These are phyloP conservation scores for Entelurus aequoreus DNA, from an alignment of 2,113 vertebrate species.

Conservation along the genomic window DNA sequence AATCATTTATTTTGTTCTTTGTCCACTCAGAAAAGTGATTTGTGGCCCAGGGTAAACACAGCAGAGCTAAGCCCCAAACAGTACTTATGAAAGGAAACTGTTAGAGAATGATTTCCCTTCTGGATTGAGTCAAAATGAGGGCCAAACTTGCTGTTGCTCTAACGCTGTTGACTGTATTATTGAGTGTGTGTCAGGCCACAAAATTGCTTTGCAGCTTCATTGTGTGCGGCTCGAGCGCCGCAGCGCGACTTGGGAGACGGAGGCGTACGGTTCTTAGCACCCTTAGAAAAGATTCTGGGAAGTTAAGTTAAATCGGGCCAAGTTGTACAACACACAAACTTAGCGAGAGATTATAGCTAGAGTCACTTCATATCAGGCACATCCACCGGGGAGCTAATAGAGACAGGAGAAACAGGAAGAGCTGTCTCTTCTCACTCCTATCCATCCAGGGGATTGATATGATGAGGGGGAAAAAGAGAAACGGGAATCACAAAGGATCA, in stretches of 20 bases:
- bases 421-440: conserved; percentile 37
- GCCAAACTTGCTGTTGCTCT: conserved; percentile 49
- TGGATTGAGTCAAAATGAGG: conserved; percentile 61
- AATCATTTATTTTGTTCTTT: conserved; percentile 41
- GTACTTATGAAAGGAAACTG: conserved; percentile 60
- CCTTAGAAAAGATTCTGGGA: conserved; percentile 22
- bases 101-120: conserved; percentile 64
- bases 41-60: conserved; percentile 47
- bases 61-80: conserved; percentile 42
- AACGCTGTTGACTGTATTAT: conserved; percentile 59
- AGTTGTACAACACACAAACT: conserved; percentile 68
- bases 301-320: conserved; percentile 32
- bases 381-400: conserved; percentile 38
- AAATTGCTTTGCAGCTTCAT: conserved; percentile 40
- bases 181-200: conserved; percentile 23
- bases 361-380: conserved; percentile 61
- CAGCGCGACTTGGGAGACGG: neutral
- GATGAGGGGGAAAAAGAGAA: conserved; percentile 60
- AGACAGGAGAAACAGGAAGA: conserved; percentile 33
- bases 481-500: conserved; percentile 78
- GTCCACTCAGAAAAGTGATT: conserved; percentile 47
- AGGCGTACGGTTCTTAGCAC: neutral
- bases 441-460: conserved; percentile 75
- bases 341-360: conserved; percentile 74
- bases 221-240: conserved; percentile 32